These are phyloP conservation scores for Tokudaia tokunoshimensis DNA, from an alignment of 2,797 vertebrate species.

Conservation along the genomic window DNA sequence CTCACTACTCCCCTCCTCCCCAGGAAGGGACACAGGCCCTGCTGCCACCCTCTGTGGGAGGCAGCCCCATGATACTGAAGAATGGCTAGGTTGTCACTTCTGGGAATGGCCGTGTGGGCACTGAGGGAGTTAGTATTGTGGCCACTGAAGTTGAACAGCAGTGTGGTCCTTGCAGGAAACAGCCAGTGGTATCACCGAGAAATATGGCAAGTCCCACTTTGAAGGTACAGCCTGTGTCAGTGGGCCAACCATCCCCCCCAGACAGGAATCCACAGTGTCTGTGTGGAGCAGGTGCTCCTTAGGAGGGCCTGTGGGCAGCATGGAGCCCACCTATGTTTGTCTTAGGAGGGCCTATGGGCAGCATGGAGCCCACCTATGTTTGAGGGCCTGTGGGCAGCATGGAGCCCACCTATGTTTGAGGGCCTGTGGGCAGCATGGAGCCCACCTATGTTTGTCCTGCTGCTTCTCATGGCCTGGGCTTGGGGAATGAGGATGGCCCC, in stretches of 20 bases:
- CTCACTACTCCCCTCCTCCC: background rate
- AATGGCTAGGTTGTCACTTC: background rate
- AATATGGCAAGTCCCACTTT: background rate
- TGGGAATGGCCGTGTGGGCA: background rate
- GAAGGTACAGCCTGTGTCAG: no score
- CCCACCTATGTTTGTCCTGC: background rate
- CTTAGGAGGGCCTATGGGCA: background rate
- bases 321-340: background rate
- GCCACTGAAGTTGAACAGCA: background rate
- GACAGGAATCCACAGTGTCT: background rate
- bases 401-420: no score
- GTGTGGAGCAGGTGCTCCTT: background rate
- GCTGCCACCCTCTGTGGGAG: background rate
- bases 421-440: background rate
- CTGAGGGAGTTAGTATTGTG: background rate
- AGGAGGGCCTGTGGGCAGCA: background rate
- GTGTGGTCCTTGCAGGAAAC: background rate
- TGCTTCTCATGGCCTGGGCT: background rate
- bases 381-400: background rate
- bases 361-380: no score
- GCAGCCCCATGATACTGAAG: background rate
- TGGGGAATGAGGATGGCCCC: background rate
- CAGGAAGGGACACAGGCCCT: background rate
- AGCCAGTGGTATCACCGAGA: background rate
- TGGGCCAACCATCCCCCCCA: background rate